Evolutionary conservation across 2,113 vertebrate species (phyloP).

Genomic region (Pterocles gutturalis): DNA sequence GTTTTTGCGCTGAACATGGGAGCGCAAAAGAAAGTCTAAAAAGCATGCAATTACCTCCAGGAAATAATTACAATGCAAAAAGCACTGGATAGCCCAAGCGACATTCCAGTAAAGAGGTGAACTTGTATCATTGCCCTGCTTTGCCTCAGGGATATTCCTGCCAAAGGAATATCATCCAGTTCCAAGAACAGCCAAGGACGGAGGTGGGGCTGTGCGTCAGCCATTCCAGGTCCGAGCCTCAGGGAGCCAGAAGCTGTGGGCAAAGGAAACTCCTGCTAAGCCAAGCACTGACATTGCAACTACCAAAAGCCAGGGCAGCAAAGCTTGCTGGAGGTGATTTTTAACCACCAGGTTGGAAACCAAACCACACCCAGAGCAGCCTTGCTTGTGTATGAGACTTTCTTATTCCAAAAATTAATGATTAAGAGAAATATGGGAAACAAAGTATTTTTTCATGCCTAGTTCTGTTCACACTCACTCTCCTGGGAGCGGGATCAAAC

Average conservation of each 20-base stretch:
- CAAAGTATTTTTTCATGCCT: neutral
- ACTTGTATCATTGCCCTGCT: slow-evolving; percentile 55
- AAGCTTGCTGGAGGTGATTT: slow-evolving; percentile 23
- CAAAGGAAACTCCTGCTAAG: slow-evolving; percentile 12
- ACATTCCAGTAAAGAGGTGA: slow-evolving; percentile 65
- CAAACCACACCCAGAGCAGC: neutral
- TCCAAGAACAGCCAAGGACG: slow-evolving; percentile 32
- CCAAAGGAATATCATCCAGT: slow-evolving; percentile 42
- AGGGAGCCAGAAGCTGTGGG: neutral
- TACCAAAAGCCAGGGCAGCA: neutral
- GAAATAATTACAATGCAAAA: slow-evolving; percentile 67
- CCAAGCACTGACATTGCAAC: neutral
- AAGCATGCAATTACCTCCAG: slow-evolving; percentile 58
- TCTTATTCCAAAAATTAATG: neutral
- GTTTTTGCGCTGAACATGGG: slow-evolving; percentile 47
- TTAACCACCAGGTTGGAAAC: slow-evolving; percentile 22
- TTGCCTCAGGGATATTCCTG: slow-evolving; percentile 57
- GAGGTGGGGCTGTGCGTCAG: neutral
- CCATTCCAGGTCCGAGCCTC: neutral
- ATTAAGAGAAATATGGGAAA: neutral
- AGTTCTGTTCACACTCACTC: neutral
- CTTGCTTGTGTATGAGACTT: neutral
- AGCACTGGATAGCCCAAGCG: slow-evolving; percentile 48
- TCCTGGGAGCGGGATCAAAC: neutral
- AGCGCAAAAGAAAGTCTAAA: slow-evolving; percentile 61